A percentile compares a stretch with the other conserved stretches of the same genome.
phyloP scores from a whole-genome alignment of 1,140 invertebrate genomes.

The Thrips palmi region DNA sequence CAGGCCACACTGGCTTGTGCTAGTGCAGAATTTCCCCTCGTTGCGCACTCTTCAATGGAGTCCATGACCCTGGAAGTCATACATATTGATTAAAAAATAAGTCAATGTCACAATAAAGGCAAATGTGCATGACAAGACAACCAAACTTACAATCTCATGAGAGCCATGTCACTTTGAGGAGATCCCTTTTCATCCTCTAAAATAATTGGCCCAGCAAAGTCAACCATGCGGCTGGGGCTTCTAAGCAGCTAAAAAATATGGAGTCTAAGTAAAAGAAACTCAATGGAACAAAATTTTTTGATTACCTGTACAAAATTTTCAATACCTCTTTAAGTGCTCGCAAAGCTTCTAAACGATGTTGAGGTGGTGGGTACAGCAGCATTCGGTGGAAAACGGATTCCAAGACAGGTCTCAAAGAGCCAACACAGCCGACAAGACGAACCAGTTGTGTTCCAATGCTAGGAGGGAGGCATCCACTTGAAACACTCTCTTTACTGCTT shows the following conservation, averaged over 20 bases:
- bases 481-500: neutral
- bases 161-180: slow-evolving; percentile 71
- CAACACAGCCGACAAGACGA: slow-evolving; percentile 63
- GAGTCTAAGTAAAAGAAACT: neutral
- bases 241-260: slow-evolving; percentile 36
- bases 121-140: neutral
- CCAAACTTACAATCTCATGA: slow-evolving; percentile 74
- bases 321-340: slow-evolving; percentile 53
- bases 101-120: neutral
- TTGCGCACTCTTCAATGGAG: slow-evolving; percentile 70
- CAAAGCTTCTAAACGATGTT: slow-evolving; percentile 66
- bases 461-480: slow-evolving; percentile 16
- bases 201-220: slow-evolving; percentile 45
- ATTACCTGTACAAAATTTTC: neutral
- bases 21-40: slow-evolving; percentile 43
- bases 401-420: slow-evolving; percentile 65
- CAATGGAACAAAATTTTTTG: neutral
- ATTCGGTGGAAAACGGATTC: slow-evolving; percentile 85
- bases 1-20: slow-evolving; percentile 65
- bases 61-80: slow-evolving; percentile 70
- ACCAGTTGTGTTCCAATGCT: slow-evolving; percentile 79
- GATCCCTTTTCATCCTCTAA: slow-evolving; percentile 52
- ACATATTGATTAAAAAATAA: slow-evolving; percentile 16
- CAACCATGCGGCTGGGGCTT: slow-evolving; percentile 48
- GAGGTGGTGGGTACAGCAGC: slow-evolving; percentile 66